Percentiles rank a stretch among this genome's conserved stretches.
Evolutionary conservation across 1,140 invertebrate genomes (phyloP).

Genomic region (Drosophila obscura): DNA sequence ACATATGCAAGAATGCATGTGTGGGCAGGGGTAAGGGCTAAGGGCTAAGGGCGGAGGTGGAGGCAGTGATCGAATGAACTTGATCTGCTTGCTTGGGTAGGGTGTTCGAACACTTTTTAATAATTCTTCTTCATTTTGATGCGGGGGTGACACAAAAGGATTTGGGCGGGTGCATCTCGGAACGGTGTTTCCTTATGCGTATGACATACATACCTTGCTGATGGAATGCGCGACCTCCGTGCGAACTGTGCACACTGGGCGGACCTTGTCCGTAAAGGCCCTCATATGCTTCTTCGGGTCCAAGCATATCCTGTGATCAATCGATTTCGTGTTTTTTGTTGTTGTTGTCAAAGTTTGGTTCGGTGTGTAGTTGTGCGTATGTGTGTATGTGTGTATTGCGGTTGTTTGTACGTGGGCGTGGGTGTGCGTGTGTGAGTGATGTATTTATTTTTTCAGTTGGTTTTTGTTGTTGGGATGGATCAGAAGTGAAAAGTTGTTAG

Average conservation of each 20-base stretch:
- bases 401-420: constrained; percentile 31
- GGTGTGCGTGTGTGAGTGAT: constrained; percentile 26
- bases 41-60: constrained; percentile 1
- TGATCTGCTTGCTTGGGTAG: constrained; percentile 1
- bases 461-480: constrained; percentile 64
- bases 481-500: constrained; percentile 82
- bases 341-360: constrained; percentile 28
- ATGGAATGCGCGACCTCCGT: constrained; percentile 88
- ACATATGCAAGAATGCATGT: too few species aligned
- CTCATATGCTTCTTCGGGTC: constrained; percentile 95
- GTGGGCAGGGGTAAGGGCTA: constrained; percentile 3
- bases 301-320: constrained; percentile 92
- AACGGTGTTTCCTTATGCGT: constrained; percentile 37
- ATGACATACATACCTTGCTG: constrained; percentile 89
- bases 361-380: constrained; percentile 29
- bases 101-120: too few species aligned
- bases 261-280: constrained; percentile 94
- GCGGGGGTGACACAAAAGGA: neutral
- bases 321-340: constrained; percentile 43
- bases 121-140: constrained; percentile 21
- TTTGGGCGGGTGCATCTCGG: neutral
- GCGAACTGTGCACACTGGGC: constrained; percentile 91
- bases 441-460: constrained; percentile 42
- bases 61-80: constrained; percentile 29
- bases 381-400: constrained; percentile 26